Evolutionary conservation across 2,797 vertebrate genomes (phyloP).

Genomic region (Miichthys miiuy): DNA sequence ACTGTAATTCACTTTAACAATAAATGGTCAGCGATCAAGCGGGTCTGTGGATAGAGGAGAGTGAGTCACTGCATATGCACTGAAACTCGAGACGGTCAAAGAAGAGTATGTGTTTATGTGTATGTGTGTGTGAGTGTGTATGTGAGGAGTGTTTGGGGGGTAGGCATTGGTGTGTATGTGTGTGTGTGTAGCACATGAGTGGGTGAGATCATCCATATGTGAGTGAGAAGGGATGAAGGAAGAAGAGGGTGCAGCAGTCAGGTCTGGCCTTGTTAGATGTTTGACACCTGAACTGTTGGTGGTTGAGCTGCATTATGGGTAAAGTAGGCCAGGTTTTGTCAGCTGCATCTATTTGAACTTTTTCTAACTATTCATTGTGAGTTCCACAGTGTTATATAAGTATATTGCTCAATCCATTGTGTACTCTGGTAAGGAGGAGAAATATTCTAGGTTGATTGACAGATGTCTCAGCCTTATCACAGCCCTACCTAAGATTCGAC

Average conservation of each 20-base stretch:
- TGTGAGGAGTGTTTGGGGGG: neutral
- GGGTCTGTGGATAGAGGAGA: neutral
- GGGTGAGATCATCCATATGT: neutral
- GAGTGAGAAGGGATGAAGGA: neutral
- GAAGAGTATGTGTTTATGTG: neutral
- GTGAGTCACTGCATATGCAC: neutral
- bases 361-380: too few species aligned
- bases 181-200: neutral
- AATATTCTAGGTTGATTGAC: too few species aligned
- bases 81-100: neutral
- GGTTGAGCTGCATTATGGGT: neutral
- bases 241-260: neutral
- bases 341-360: neutral
- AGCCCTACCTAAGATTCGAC: too few species aligned
- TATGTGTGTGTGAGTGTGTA: neutral
- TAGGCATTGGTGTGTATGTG: neutral
- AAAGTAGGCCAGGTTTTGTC: neutral
- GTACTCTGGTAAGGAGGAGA: too few species aligned
- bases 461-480: too few species aligned
- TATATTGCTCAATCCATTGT: too few species aligned
- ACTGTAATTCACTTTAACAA: constrained; percentile 5
- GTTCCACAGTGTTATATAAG: too few species aligned
- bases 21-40: neutral
- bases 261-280: neutral
- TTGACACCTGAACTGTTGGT: neutral